Base-by-base conservation (phyloP, 2,113 vertebrate genomes). In the Embiotoca jacksoni region DNA sequence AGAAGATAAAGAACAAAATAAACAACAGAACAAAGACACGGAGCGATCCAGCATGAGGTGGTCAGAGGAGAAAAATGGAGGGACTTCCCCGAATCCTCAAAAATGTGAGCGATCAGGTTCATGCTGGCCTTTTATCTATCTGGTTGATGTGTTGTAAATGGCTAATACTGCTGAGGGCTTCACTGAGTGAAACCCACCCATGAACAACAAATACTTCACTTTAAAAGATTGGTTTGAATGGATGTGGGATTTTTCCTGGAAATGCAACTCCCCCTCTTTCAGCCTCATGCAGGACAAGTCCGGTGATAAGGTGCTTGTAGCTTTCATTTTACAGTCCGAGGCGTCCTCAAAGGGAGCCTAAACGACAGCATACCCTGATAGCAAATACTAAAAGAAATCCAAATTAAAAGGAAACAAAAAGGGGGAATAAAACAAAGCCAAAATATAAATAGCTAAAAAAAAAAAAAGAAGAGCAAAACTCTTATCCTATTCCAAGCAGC, bases 301-400 rank as follows among this genome's bases (percentile, higher is more conserved):
- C 73, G 58, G 80, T 81, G 70, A 92, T 94, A 95, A 95, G 94
- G 94, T 95, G 94, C 94, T 91, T 90, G 75, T 89, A 92, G 92
- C 88, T 89, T 92, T 91, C 84, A 88, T 89, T 89, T 90, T 93
- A 92, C 91, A 93, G 92, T 94, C 88, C 78, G 83, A 84, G 89
- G 84, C 83, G 35, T 81, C 81, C 89, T 84, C 74, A 49, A 76
- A 87, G 83, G 84, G 81, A 86, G 85, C 85, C 83, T 84, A 55
- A 87, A 89, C 36, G 80, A 93, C 90, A 88, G 76, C 89, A 89
- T 94, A 93, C 90, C 92, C 92, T 92, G 90, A 94, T 85, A 92
- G 90, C 79, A 92, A 89, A 82, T 75, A 85, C 85, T 30, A 67
- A 91, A 91, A 76, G 49, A 87, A 92, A 87, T 86, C 89, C 68